Conservation (phyloP, 2,888 invertebrate species). For the Ganaspis brasiliensis region DNA sequence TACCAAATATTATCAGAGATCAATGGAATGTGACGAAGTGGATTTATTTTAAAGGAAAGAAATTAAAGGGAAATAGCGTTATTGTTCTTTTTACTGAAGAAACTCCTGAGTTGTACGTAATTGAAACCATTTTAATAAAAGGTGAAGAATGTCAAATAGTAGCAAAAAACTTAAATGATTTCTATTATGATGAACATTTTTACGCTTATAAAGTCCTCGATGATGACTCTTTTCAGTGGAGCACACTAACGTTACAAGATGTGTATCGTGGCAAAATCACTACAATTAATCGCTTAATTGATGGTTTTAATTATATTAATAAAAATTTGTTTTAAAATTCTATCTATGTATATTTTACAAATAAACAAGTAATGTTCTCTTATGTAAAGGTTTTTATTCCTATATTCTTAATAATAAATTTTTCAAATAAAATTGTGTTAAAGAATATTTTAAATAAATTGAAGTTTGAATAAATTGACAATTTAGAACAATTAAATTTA, state of each 20-base stretch:
- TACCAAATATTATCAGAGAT: conserved; percentile 28
- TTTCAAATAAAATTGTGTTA: too few species aligned
- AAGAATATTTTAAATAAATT: too few species aligned
- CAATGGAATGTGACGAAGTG: conserved; percentile 38
- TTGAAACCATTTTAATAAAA: background rate
- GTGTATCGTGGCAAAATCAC: background rate
- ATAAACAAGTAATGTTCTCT: too few species aligned
- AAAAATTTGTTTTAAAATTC: background rate
- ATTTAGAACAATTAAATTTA: too few species aligned
- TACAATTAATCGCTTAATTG: background rate
- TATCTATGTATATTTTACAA: too few species aligned
- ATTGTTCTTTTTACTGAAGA: conserved; percentile 43
- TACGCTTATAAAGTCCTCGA: background rate
- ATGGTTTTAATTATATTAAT: background rate
- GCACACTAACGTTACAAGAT: background rate
- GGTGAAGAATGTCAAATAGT: background rate
- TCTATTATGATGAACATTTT: background rate
- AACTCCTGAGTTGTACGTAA: conserved; percentile 40
- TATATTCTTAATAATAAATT: too few species aligned
- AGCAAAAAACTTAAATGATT: background rate
- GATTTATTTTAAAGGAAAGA: conserved; percentile 48
- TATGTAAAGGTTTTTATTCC: too few species aligned
- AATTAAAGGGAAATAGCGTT: conserved; percentile 46
- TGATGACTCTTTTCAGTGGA: background rate
- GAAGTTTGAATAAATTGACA: too few species aligned